Evolutionary conservation across 2,113 vertebrate species (phyloP).

Genomic region (Prionailurus viverrinus): DNA sequence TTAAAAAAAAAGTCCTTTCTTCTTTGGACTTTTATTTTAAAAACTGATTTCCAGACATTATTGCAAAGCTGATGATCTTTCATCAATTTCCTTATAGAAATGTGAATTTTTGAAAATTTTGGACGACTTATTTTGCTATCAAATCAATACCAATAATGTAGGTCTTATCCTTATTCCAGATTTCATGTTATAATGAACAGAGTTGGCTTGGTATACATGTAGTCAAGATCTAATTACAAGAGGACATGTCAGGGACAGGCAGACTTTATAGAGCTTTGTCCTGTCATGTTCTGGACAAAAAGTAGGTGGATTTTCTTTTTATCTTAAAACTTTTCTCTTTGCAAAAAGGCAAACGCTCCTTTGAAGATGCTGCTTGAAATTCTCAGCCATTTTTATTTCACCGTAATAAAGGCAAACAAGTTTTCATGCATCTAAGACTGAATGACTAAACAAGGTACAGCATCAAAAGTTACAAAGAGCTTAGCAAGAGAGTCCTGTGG

Average conservation of each 20-base stretch:
- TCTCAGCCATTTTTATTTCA: background rate
- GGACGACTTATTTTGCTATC: background rate
- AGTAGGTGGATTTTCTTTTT: background rate
- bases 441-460: background rate
- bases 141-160: slow-evolving; percentile 21
- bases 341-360: background rate
- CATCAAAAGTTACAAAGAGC: background rate
- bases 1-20: slow-evolving; percentile 55
- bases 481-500: background rate
- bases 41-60: background rate
- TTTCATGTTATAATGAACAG: background rate
- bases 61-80: slow-evolving; percentile 29
- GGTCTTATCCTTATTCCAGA: background rate
- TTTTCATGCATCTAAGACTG: background rate
- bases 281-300: slow-evolving; percentile 9
- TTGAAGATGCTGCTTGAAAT: background rate
- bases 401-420: background rate
- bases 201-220: background rate
- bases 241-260: background rate
- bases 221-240: background rate
- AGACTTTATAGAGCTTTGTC: background rate
- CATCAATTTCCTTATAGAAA: slow-evolving; percentile 23
- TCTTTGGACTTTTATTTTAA: background rate
- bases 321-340: background rate
- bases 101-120: slow-evolving; percentile 26